phyloP scores from a whole-genome alignment of 2,888 invertebrate genomes.

The Dryomyza anilis region DNA sequence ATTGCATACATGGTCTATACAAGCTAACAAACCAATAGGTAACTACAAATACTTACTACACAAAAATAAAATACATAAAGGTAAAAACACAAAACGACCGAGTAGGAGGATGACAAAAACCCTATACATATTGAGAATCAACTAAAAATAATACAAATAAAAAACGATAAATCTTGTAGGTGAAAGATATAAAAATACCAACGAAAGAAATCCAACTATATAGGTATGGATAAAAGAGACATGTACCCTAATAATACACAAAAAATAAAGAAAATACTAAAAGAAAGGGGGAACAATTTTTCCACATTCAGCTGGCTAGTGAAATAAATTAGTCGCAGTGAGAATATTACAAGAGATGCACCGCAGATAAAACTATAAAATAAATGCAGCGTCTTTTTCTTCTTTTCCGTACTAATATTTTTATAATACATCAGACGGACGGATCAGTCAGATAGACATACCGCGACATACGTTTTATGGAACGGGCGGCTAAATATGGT shows the following conservation, averaged over 20 bases:
- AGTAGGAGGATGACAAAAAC: too few species aligned
- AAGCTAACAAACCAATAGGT: too few species aligned
- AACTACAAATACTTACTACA: too few species aligned
- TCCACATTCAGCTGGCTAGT: constrained; percentile 9
- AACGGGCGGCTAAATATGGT: constrained; percentile 46
- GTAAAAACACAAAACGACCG: too few species aligned
- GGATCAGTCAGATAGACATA: constrained; percentile 44
- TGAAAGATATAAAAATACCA: constrained; percentile 46
- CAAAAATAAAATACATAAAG: too few species aligned
- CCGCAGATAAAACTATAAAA: constrained; percentile 20
- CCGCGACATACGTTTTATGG: too few species aligned
- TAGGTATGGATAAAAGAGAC: neutral
- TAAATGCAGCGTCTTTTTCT: neutral
- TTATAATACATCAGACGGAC: constrained; percentile 19
- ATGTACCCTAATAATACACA: constrained; percentile 32
- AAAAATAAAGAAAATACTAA: constrained; percentile 18
- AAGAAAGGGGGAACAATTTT: neutral
- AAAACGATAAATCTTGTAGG: constrained; percentile 54
- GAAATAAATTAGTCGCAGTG: constrained; percentile 21
- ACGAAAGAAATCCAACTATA: neutral
- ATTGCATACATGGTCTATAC: too few species aligned
- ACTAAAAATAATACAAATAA: constrained; percentile 56
- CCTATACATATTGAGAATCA: too few species aligned
- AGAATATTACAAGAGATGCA: constrained; percentile 24
- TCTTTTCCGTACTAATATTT: neutral